These are phyloP conservation scores for mouse (Mus musculus) DNA, from an alignment of 2,113 vertebrate genomes.

Conservation along the genomic window GRCm39 chr5:52804001-52804500, in stretches of 20 bases:
- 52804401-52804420: not conserved
- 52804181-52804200: not conserved
- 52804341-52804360: not conserved
- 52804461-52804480: slow-evolving; percentile 98
- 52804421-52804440: slow-evolving; percentile 1
- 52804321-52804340: not conserved
- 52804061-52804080: not conserved
- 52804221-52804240: not conserved
- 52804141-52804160: not conserved
- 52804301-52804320: not conserved
- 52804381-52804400: not conserved
- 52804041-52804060: not conserved
- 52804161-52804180: not conserved
- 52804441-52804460: slow-evolving; percentile 87
- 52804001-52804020: not conserved
- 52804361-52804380: not conserved
- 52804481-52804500: slow-evolving; percentile 98
- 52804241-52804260: not conserved
- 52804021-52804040: not conserved
- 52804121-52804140: not conserved
- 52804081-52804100: not conserved
- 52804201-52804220: not conserved
- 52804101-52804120: not conserved
- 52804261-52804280: too few species aligned
- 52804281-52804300: too few species aligned